Evolutionary conservation across 2,113 vertebrate species (phyloP).

Genomic region (Dasypus novemcinctus): DNA sequence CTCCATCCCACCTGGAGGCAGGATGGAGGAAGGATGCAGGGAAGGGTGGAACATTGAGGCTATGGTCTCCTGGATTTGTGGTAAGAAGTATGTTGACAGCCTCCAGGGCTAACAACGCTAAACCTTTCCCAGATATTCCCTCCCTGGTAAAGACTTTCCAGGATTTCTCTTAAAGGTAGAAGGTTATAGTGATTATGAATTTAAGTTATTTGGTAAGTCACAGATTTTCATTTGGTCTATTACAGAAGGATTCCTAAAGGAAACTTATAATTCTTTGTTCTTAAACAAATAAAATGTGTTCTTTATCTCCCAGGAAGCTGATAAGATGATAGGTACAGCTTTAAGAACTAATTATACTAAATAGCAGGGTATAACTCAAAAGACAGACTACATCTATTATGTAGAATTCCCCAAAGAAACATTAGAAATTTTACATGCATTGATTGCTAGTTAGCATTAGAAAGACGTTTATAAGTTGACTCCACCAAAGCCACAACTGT

Average conservation of each 20-base stretch:
- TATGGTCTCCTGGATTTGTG: background rate
- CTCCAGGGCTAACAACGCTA: constrained; percentile 37
- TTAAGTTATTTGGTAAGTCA: constrained; percentile 76
- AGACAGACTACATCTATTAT: constrained; percentile 84
- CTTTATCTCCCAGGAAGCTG: constrained; percentile 80
- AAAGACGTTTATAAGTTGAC: constrained; percentile 82
- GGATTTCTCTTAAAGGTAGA: constrained; percentile 48
- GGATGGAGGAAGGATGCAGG: background rate
- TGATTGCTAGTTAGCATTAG: constrained; percentile 87
- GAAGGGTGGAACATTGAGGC: background rate
- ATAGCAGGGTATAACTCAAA: constrained; percentile 83
- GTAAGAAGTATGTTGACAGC: background rate
- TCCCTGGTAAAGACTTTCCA: constrained; percentile 53
- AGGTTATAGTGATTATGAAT: constrained; percentile 76
- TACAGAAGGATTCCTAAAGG: constrained; percentile 81
- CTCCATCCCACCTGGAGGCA: background rate
- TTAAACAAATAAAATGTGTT: constrained; percentile 85
- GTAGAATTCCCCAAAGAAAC: constrained; percentile 87
- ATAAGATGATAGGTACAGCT: constrained; percentile 84
- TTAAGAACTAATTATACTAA: constrained; percentile 86
- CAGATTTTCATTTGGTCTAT: constrained; percentile 78
- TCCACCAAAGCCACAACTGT: constrained; percentile 82
- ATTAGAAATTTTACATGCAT: constrained; percentile 85
- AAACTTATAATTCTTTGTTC: constrained; percentile 84
- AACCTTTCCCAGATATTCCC: constrained; percentile 28